A percentile compares a stretch with the other conserved stretches of the same genome.
phyloP scores from a whole-genome alignment of 2,113 vertebrate species.

The Ascaphus truei region DNA sequence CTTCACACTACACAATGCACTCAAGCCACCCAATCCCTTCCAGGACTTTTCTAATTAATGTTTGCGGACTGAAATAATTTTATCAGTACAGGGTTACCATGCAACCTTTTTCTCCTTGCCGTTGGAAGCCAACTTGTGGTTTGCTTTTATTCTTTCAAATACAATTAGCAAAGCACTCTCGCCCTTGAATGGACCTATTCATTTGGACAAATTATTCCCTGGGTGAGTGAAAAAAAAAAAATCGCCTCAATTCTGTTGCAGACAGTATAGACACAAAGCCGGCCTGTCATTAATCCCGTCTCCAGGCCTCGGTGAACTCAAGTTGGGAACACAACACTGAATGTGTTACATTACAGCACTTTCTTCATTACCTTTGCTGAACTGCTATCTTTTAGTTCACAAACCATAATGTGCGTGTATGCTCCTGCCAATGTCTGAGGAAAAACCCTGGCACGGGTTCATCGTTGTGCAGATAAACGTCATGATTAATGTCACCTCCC shows the following conservation, averaged over 20 bases:
- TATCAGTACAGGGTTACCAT: conserved; percentile 48
- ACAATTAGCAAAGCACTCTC: conserved; percentile 67
- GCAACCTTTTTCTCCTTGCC: conserved; percentile 45
- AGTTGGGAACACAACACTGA: conserved; percentile 37
- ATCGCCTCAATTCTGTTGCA: conserved; percentile 39
- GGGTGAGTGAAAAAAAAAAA: conserved; percentile 35
- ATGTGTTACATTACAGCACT: conserved; percentile 22
- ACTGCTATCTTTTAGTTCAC: no score
- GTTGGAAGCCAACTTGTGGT: conserved; percentile 52
- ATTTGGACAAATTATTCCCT: conserved; percentile 65
- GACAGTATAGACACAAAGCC: conserved; percentile 52
- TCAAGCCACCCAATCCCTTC: not conserved
- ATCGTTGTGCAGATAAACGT: no score
- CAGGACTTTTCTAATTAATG: not conserved
- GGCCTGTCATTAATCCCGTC: conserved; percentile 44
- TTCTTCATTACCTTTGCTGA: conserved; percentile 33
- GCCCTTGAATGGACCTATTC: conserved; percentile 65
- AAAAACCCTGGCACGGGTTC: no score
- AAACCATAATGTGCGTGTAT: no score
- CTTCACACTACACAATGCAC: no score
- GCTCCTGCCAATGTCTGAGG: no score
- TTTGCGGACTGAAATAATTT: conserved; percentile 7
- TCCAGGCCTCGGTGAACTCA: conserved; percentile 40
- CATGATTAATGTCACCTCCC: conserved; percentile 44
- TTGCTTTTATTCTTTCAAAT: conserved; percentile 60